Conservation (phyloP, 2,888 invertebrate genomes). For the Scaptomyza flava region DNA sequence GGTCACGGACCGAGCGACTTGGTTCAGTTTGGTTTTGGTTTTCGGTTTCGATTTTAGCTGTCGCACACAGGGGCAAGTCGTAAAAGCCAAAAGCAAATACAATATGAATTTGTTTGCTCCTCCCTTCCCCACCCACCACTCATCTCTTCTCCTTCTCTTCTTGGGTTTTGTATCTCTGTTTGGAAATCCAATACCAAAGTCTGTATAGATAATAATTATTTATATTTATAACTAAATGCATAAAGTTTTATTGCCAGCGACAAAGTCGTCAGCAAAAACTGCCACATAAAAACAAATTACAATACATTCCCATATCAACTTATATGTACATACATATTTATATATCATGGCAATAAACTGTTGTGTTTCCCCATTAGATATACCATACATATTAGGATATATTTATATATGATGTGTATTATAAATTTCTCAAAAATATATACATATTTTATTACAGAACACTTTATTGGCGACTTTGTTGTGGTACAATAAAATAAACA, state of each 20-base stretch:
- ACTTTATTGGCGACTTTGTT: slow-evolving; percentile 54
- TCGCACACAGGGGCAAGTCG: slow-evolving; percentile 46
- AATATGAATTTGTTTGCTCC: slow-evolving; percentile 60
- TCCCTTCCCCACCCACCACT: slow-evolving; percentile 11
- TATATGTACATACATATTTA: neutral
- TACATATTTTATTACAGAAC: slow-evolving; percentile 68
- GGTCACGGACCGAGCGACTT: slow-evolving; percentile 25
- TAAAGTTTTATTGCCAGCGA: slow-evolving; percentile 74
- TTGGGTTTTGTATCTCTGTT: slow-evolving; percentile 10
- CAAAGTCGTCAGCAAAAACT: slow-evolving; percentile 72
- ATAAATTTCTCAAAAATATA: slow-evolving; percentile 50
- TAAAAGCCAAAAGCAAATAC: slow-evolving; percentile 60
- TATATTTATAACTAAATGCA: slow-evolving; percentile 80
- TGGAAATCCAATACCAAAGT: slow-evolving; percentile 64
- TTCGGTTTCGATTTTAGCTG: slow-evolving; percentile 36
- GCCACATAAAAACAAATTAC: slow-evolving; percentile 75
- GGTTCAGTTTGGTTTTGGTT: slow-evolving; percentile 9
- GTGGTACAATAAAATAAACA: slow-evolving; percentile 17
- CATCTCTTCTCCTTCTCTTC: neutral
- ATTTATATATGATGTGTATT: slow-evolving; percentile 23
- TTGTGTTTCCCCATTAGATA: slow-evolving; percentile 16
- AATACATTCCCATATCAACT: slow-evolving; percentile 57
- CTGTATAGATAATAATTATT: slow-evolving; percentile 76
- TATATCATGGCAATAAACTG: slow-evolving; percentile 17
- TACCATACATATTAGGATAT: slow-evolving; percentile 12